Evolutionary conservation across 92 coral and sea anemone genomes (phyloP).

Genomic region (Pocillopora grandis): DNA sequence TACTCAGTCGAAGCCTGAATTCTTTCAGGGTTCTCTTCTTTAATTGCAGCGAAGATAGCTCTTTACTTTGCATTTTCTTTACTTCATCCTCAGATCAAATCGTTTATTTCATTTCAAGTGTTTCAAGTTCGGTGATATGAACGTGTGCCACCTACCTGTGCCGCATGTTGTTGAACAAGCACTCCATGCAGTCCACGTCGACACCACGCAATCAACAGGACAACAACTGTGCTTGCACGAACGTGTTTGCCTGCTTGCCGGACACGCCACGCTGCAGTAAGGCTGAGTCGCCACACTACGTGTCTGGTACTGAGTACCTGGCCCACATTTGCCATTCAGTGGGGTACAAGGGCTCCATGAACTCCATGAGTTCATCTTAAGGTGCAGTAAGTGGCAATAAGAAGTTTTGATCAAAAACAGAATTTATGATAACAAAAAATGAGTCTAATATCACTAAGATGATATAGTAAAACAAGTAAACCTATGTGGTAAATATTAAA

Average conservation of each 20-base stretch:
- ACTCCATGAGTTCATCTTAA: conserved; percentile 84
- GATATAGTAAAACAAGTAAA: no score
- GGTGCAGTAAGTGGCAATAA: not conserved
- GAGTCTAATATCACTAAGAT: no score
- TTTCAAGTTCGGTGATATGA: no score
- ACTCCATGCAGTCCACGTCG: conserved; percentile 78
- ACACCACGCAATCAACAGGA: conserved; percentile 79
- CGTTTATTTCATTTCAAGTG: no score
- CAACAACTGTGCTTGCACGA: conserved; percentile 89
- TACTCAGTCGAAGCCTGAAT: no score
- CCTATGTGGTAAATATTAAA: no score
- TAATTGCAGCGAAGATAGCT: no score
- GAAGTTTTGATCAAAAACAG: not conserved
- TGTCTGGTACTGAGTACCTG: conserved; percentile 68
- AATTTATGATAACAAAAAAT: no score
- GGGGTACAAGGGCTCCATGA: conserved; percentile 74
- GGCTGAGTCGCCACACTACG: conserved; percentile 70
- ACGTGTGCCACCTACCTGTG: conserved; percentile 53
- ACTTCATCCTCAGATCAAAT: no score
- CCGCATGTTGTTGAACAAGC: conserved; percentile 89
- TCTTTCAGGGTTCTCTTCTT: no score
- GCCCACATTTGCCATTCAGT: conserved; percentile 83
- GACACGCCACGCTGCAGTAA: conserved; percentile 87
- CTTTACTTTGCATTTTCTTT: no score
- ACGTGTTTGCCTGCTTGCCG: conserved; percentile 51